Percentiles rank a stretch among this genome's conserved stretches.
These are phyloP conservation scores for Triplophysa siluroides DNA, from an alignment of 2,113 vertebrate genomes.

Conservation along the genomic window DNA sequence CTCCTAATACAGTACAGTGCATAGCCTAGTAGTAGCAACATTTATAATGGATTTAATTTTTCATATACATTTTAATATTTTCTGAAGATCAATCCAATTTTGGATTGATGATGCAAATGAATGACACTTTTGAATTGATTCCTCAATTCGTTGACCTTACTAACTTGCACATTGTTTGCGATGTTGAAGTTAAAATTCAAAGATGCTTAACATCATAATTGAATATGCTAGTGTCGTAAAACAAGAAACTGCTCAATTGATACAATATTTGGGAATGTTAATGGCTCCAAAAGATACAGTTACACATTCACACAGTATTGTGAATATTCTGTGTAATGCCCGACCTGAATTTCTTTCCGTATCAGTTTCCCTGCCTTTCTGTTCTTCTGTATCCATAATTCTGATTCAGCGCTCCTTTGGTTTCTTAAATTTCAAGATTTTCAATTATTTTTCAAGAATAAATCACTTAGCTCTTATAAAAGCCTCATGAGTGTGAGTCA, in stretches of 20 bases:
- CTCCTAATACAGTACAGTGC: neutral
- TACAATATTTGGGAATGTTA: no score
- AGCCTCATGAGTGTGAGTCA: constrained; percentile 38
- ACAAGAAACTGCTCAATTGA: no score
- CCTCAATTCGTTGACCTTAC: neutral
- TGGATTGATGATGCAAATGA: neutral
- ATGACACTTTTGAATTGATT: neutral
- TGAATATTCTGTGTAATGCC: neutral
- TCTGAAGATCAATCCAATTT: no score
- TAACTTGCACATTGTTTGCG: neutral
- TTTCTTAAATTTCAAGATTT: constrained; percentile 1
- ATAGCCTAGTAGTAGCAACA: neutral
- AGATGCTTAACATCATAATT: neutral
- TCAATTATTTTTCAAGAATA: constrained; percentile 18
- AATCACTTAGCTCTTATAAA: constrained; percentile 41
- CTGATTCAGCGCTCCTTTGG: neutral
- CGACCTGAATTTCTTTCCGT: neutral
- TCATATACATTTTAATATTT: neutral
- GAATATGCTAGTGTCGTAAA: no score
- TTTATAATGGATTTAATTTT: neutral
- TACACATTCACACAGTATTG: neutral
- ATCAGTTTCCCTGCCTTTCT: neutral
- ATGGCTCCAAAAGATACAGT: no score
- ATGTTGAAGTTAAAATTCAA: neutral
- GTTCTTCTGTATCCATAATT: constrained; percentile 3